Percentiles rank a stretch among this genome's conserved stretches.
phyloP scores from a whole-genome alignment of 1,140 invertebrate genomes.

The Aphis gossypii region DNA sequence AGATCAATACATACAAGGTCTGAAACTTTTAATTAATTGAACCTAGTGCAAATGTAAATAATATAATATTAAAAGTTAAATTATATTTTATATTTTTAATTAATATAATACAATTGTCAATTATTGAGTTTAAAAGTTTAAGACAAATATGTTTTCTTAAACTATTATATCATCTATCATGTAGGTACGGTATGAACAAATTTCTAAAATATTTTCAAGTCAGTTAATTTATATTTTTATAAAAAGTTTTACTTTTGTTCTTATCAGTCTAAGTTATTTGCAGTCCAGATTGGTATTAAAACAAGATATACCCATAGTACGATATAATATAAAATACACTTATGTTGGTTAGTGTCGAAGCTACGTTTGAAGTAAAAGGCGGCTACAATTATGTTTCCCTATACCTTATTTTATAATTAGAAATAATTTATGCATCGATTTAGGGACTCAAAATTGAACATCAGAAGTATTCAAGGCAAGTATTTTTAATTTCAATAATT shows the following conservation, averaged over 20 bases:
- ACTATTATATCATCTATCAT: neutral
- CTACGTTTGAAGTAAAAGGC: neutral
- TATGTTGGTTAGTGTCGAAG: too few species aligned
- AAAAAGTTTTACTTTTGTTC: neutral
- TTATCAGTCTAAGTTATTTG: neutral
- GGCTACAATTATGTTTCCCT: neutral
- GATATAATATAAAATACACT: too few species aligned
- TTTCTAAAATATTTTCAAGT: neutral
- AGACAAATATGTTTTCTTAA: neutral
- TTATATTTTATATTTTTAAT: slow-evolving; percentile 3
- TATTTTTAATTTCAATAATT: neutral
- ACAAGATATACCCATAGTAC: neutral
- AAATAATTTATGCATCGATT: neutral
- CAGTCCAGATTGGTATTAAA: neutral
- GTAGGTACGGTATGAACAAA: neutral
- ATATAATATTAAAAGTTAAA: neutral
- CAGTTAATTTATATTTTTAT: neutral
- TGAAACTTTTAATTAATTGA: slow-evolving; percentile 20
- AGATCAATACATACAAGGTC: neutral
- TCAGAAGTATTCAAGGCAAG: neutral
- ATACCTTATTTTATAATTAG: neutral
- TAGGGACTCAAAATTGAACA: neutral
- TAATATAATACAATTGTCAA: neutral
- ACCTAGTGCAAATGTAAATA: neutral
- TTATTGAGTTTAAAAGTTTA: neutral